Conservation (phyloP, 2,888 invertebrate genomes). For the Trichogramma evanescens region DNA sequence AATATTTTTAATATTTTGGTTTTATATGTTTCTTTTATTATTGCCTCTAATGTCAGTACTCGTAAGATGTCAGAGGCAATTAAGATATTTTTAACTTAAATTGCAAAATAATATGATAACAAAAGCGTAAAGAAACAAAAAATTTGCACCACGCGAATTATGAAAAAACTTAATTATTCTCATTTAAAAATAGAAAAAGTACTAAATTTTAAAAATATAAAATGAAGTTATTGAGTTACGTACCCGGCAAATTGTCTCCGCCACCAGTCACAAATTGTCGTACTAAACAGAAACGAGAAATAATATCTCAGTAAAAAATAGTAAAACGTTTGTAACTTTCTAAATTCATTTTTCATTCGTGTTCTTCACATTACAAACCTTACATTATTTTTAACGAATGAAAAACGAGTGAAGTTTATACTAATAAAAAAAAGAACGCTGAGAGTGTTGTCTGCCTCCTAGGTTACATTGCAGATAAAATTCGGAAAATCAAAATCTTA, state of each 20-base stretch:
- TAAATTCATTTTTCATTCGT: conserved; percentile 12
- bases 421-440: background rate
- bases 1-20: conserved; percentile 3
- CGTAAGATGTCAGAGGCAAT: conserved; percentile 24
- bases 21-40: conserved; percentile 3
- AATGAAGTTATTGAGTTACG: conserved; percentile 43
- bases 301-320: conserved; percentile 44
- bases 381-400: conserved; percentile 13
- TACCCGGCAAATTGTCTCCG: conserved; percentile 53
- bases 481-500: background rate
- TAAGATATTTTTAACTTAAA: conserved; percentile 12
- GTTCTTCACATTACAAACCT: conserved; percentile 34
- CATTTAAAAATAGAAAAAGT: conserved; percentile 1
- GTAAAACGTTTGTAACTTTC: conserved; percentile 27
- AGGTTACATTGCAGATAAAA: background rate
- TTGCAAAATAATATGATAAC: conserved; percentile 15
- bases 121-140: conserved; percentile 25
- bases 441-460: background rate
- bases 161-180: conserved; percentile 2
- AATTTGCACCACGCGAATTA: conserved; percentile 15
- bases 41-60: conserved; percentile 11
- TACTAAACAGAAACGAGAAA: conserved; percentile 50
- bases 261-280: conserved; percentile 50
- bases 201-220: background rate
- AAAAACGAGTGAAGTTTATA: too few species aligned